Base-by-base conservation (phyloP, 2,888 invertebrate species). In the Nezara viridula region DNA sequence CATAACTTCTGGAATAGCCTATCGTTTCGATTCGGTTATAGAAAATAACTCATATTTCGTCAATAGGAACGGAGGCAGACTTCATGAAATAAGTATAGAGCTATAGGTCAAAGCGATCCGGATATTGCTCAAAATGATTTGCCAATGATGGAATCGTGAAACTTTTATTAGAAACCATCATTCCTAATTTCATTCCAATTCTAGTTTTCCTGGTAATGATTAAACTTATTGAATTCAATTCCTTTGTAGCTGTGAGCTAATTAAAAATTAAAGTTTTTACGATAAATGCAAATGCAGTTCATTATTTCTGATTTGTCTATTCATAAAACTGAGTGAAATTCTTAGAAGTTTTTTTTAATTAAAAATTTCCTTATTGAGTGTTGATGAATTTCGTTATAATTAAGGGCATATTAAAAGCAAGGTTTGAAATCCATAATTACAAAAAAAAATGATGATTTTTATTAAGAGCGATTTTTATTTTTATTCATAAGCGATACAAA, bases 41-140 rank as follows among this genome's bases (percentile, higher is more conserved):
- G 66, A 66, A 66, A 66, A 66, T 66, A 66, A 66, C 66, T 66
- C 32, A 27, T 66, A 32, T 66, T 66, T 32, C 32, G 66, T 66
- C 66, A 66, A 66, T 66, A 32, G 27, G 32, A 66, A 66, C 27
- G 32, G 66, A 16, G 66, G 19, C 0, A 32, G 32, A 19, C 32
- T 19, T 32, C 66, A 66, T 32, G 32, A 66, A 66, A 66, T 66
- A 66, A 66, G 32, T 32, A 32, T 32, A 19, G 24, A 32, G 66
- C 66, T 19, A 66, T 66, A 66, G 32, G 66, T 32, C 66, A 66
- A 5, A 66, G 32, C 66, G 0, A 66, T 66, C 5, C 19, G 0
- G 66, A 19, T 32, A 66, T 32, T 32, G 66, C 32, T 9, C 66
- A 66, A 16, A 0, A 60, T 32, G 10, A 12, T 27, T 27, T 27